phyloP scores from a whole-genome alignment of 64 coral and sea anemone species.

The Platygyra sinensis region DNA sequence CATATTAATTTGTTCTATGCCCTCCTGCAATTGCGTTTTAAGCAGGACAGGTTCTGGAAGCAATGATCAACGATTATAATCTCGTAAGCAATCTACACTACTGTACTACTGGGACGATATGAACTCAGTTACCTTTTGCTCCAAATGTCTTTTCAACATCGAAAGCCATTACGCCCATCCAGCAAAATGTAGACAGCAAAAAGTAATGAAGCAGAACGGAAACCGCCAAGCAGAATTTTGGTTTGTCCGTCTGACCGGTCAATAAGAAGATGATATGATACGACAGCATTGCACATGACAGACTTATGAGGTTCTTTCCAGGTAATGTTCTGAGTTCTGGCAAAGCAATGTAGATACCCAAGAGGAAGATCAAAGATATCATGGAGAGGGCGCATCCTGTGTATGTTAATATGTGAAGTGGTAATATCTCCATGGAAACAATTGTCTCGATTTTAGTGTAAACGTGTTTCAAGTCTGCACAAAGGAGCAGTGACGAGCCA shows the following conservation, averaged over 20 bases:
- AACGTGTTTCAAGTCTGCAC: neutral
- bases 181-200: slow-evolving; percentile 17
- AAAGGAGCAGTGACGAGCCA: neutral
- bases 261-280: slow-evolving; percentile 23
- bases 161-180: slow-evolving; percentile 38
- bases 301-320: slow-evolving; percentile 37
- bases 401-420: slow-evolving; percentile 23
- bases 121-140: neutral
- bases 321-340: slow-evolving; percentile 10
- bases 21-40: too few relatives aligned
- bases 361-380: neutral
- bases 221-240: neutral
- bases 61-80: too few relatives aligned
- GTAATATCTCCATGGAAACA: neutral
- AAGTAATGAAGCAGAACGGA: slow-evolving; percentile 19
- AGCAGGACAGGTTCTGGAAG: too few relatives aligned
- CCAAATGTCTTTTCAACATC: slow-evolving; percentile 42
- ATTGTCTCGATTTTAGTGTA: neutral
- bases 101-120: too few relatives aligned
- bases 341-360: neutral
- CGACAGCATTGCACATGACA: slow-evolving; percentile 3
- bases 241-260: neutral
- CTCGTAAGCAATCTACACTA: too few relatives aligned
- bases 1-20: too few relatives aligned
- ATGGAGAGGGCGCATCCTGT: neutral